Evolutionary conservation across 2,888 invertebrate species (phyloP), one percentile per base, ranked within the genome.

Genomic region (Idaea dimidiata): DNA sequence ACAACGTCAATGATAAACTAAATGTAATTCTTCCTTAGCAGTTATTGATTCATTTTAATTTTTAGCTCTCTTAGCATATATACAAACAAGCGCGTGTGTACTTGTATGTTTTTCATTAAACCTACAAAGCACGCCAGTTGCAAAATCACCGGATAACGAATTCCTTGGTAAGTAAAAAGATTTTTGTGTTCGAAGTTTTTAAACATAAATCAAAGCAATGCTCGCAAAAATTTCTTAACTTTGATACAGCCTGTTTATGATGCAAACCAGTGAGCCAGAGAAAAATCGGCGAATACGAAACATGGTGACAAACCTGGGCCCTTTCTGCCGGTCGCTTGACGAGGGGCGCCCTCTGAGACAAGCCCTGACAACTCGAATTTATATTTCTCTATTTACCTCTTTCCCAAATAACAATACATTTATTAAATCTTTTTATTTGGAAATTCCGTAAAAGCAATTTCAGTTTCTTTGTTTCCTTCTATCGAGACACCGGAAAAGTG

Each of bases 291-390:
- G 72, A 69, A 67, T 73, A 76, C 77, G 72, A 68, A 71, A 69
- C 73, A 76, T 74, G 43, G 43, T 43, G 43, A 43, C 43, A 43
- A 43, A 43, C 43, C 43, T 43, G 43, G 43, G 43, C 43, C 43
- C 43, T 43, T 43, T 43, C 43, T 43, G 43, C 43, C 61, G 60
- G 72, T 72, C 68, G 72, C 71, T 71, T 84, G 84, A 85, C 82
- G 76, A 81, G 81, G 84, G 84, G 75, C 72, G 68, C 75, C 73
- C 74, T 75, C 74, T 65, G 71, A 73, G 73, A 78, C 72, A 75
- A 73, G 66, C 79, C 78, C 78, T 84, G 83, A 82, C 84, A 84
- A 73, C 74, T 78, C 77, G 70, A 81, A 83, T 83, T 75, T 78
- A 79, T 76, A 76, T 79, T 73, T 73, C 65, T 71, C 64, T 75